Conservation (phyloP, 2,113 vertebrate species). For the Zosterops hypoxanthus region DNA sequence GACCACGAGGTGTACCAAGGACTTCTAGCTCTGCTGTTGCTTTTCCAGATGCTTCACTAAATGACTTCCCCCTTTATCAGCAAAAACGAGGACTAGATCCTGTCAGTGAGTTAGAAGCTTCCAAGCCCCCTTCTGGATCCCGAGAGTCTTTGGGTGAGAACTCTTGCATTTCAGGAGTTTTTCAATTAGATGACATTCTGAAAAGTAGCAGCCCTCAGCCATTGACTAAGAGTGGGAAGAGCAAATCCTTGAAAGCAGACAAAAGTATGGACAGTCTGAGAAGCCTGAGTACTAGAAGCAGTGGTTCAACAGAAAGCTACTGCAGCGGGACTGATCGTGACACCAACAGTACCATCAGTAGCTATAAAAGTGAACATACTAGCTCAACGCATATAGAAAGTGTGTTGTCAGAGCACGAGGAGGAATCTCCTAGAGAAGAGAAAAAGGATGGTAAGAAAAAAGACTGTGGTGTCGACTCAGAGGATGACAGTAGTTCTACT, state of each 20-base stretch:
- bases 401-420: conserved; percentile 83
- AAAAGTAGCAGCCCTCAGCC: conserved; percentile 77
- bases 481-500: conserved; percentile 71
- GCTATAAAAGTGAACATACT: conserved; percentile 94
- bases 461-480: conserved; percentile 69
- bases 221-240: conserved; percentile 73
- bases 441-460: conserved; percentile 53
- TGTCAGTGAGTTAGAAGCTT: conserved; percentile 91
- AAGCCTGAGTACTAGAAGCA: conserved; percentile 94
- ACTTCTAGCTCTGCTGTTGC: conserved; percentile 97
- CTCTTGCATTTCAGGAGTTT: conserved; percentile 76
- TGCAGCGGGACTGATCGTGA: conserved; percentile 95
- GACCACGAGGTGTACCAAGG: conserved; percentile 92
- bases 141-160: conserved; percentile 80
- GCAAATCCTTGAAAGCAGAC: conserved; percentile 83
- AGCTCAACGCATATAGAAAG: conserved; percentile 97
- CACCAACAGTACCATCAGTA: conserved; percentile 95
- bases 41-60: conserved; percentile 91
- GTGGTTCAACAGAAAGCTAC: conserved; percentile 95
- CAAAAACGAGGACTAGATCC: conserved; percentile 94
- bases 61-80: conserved; percentile 90
- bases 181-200: conserved; percentile 79
- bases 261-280: conserved; percentile 91
- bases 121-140: conserved; percentile 81
- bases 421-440: conserved; percentile 83